A percentile compares a stretch with the other conserved stretches of the same genome.
Evolutionary conservation across 2,888 invertebrate genomes (phyloP).

Genomic region (Netelia fuscicornis): DNA sequence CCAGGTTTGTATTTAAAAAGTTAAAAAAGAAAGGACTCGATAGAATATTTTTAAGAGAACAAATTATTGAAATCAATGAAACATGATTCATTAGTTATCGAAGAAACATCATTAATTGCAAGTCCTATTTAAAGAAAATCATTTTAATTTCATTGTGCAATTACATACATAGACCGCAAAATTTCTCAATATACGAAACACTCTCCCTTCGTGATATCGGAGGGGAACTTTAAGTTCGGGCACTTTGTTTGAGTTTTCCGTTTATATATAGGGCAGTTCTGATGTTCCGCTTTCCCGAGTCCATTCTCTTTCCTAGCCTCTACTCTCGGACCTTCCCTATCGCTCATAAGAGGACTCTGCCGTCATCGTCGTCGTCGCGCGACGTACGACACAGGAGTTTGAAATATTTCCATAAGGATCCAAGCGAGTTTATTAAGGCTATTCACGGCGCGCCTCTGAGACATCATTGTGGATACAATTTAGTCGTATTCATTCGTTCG

Average conservation of each 20-base stretch:
- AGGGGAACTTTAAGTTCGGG: neutral
- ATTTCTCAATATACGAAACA: neutral
- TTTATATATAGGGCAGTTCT: neutral
- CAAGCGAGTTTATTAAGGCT: conserved; percentile 86
- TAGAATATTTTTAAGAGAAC: too few relatives aligned
- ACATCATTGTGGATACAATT: conserved; percentile 88
- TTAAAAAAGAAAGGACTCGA: too few relatives aligned
- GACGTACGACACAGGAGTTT: conserved; percentile 74
- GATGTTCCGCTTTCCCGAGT: conserved; percentile 15
- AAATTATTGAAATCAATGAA: too few relatives aligned
- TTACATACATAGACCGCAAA: neutral
- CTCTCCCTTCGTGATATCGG: neutral
- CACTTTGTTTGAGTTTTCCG: conserved; percentile 16
- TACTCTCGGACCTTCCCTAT: conserved; percentile 43
- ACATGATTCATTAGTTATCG: too few relatives aligned
- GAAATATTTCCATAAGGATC: conserved; percentile 83
- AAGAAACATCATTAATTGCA: too few relatives aligned
- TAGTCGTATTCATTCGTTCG: conserved; percentile 86
- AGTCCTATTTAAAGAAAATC: neutral
- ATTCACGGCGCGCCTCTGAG: conserved; percentile 87
- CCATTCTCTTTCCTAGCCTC: conserved; percentile 8
- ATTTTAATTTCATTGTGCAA: neutral
- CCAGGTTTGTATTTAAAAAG: too few relatives aligned
- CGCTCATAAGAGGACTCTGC: conserved; percentile 43
- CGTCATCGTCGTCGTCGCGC: conserved; percentile 74